Percentiles rank a stretch among this genome's conserved stretches.
phyloP scores from a whole-genome alignment of 1,140 invertebrate species.

The Anastrepha ludens region DNA sequence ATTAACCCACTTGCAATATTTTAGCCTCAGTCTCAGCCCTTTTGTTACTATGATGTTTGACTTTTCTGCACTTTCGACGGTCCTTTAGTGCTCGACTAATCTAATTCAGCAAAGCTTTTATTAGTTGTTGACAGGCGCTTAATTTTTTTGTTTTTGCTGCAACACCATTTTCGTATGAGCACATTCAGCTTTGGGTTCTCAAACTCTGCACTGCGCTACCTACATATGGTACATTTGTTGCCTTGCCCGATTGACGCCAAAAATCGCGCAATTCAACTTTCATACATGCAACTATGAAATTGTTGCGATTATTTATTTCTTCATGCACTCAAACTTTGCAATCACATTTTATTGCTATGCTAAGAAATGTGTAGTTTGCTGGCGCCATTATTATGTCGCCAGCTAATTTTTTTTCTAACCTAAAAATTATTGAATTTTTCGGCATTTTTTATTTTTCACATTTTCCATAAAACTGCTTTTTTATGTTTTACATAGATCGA shows the following conservation, averaged over 20 bases:
- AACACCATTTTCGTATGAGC: background rate
- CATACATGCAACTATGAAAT: background rate
- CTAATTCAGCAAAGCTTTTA: conserved; percentile 1
- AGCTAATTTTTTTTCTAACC: background rate
- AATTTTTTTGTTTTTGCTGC: background rate
- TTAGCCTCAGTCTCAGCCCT: background rate
- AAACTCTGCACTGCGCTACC: background rate
- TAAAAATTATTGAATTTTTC: background rate
- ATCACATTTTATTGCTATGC: background rate
- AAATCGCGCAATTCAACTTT: background rate
- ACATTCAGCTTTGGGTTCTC: background rate
- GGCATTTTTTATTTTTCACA: too few species aligned
- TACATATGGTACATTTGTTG: too few species aligned
- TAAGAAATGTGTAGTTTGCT: background rate
- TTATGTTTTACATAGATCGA: background rate
- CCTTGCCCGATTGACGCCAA: too few species aligned
- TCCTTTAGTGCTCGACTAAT: background rate
- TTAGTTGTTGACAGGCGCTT: conserved; percentile 9
- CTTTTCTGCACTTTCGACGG: background rate
- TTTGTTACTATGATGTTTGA: background rate
- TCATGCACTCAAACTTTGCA: background rate
- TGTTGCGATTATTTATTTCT: background rate
- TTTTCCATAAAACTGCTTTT: background rate
- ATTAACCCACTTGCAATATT: background rate
- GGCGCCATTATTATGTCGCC: conserved; percentile 14